Conservation (phyloP, 2,888 invertebrate genomes). For the Microplitis manilae region DNA sequence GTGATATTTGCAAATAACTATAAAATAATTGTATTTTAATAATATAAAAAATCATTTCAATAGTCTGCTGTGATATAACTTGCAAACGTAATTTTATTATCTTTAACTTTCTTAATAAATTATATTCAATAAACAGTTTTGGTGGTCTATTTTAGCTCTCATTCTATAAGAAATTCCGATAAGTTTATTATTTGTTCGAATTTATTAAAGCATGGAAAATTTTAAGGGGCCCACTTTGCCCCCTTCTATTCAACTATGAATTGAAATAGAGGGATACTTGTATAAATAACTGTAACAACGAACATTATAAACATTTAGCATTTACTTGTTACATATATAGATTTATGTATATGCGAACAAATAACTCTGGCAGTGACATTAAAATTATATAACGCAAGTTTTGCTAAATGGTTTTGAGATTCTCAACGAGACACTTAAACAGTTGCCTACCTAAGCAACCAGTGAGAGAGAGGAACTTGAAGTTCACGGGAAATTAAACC, state of each 20-base stretch:
- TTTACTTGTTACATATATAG: neutral
- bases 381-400: neutral
- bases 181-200: too few relatives aligned
- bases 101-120: too few relatives aligned
- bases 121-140: too few relatives aligned
- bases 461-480: conserved; percentile 26
- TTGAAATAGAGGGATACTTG: neutral
- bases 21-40: too few relatives aligned
- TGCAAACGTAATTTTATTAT: too few relatives aligned
- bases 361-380: neutral
- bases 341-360: neutral
- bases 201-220: too few relatives aligned
- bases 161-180: too few relatives aligned
- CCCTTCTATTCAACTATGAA: neutral
- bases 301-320: neutral
- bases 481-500: conserved; percentile 38
- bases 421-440: conserved; percentile 19
- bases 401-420: neutral
- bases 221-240: too few relatives aligned
- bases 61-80: too few relatives aligned
- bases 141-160: too few relatives aligned
- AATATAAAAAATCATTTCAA: too few relatives aligned
- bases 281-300: neutral
- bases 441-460: neutral
- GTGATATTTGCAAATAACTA: too few relatives aligned